Percentiles rank a stretch among this genome's conserved stretches.
These are phyloP conservation scores for Therioaphis trifolii DNA, from an alignment of 2,888 invertebrate genomes.

Conservation along the genomic window DNA sequence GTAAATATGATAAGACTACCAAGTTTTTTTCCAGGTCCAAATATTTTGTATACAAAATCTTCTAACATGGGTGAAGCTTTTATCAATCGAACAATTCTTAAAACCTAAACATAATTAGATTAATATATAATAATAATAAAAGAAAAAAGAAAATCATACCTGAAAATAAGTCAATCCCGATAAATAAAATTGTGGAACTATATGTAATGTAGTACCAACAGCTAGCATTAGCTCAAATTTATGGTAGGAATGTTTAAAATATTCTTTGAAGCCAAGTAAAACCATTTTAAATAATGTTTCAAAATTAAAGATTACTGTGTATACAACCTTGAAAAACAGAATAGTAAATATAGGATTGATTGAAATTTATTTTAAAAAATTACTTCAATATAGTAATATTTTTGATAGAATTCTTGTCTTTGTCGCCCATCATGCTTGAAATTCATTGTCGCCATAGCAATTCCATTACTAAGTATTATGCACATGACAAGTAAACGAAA, in stretches of 20 bases:
- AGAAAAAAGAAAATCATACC: conserved; percentile 70
- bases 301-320: conserved; percentile 92
- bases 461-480: conserved; percentile 93
- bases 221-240: conserved; percentile 96
- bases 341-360: conserved; percentile 21
- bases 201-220: conserved; percentile 92
- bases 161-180: conserved; percentile 97
- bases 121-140: neutral
- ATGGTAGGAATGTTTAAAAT: conserved; percentile 95
- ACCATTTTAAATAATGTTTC: conserved; percentile 97
- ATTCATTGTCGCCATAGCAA: conserved; percentile 94
- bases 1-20: conserved; percentile 99
- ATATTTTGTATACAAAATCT: conserved; percentile 96
- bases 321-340: conserved; percentile 77
- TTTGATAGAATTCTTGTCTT: conserved; percentile 84
- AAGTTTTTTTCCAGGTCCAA: conserved; percentile 96
- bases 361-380: conserved; percentile 38
- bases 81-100: conserved; percentile 92
- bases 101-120: conserved; percentile 75
- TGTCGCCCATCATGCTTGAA: conserved; percentile 91
- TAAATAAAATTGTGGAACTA: conserved; percentile 91
- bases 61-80: conserved; percentile 99
- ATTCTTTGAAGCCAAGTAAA: conserved; percentile 95
- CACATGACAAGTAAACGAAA: conserved; percentile 94
- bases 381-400: conserved; percentile 93